phyloP scores from a whole-genome alignment of 2,797 vertebrate genomes.

The Lepus oiostolus region DNA sequence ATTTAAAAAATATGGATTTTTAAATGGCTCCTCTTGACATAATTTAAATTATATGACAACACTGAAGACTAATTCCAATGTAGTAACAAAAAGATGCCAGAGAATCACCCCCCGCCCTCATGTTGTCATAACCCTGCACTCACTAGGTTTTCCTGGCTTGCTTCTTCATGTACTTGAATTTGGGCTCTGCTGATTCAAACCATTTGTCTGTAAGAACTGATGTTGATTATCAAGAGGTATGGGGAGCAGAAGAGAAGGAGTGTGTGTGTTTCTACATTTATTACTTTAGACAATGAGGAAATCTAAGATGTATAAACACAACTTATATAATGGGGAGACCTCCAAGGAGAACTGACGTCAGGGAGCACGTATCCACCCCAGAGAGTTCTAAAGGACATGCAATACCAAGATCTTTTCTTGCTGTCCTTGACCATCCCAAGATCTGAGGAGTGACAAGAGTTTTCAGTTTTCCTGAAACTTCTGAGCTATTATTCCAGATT shows the following conservation, averaged over 20 bases:
- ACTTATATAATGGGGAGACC: neutral
- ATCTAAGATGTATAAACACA: neutral
- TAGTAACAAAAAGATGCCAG: neutral
- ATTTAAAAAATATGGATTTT: slow-evolving; percentile 24
- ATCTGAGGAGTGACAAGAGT: neutral
- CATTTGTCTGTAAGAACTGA: neutral
- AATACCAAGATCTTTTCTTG: neutral
- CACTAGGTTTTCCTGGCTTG: neutral
- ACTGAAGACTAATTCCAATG: neutral
- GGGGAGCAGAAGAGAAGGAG: neutral
- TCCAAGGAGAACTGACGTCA: neutral
- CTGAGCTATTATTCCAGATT: neutral
- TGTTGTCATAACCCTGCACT: too few relatives aligned
- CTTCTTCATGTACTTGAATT: neutral
- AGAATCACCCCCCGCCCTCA: rapidly evolving
- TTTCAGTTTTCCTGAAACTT: neutral
- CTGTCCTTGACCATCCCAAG: neutral
- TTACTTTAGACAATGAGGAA: slow-evolving; percentile 6
- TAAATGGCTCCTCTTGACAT: neutral
- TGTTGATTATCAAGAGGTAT: neutral
- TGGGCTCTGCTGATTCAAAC: neutral
- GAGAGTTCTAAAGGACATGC: neutral
- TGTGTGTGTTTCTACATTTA: neutral
- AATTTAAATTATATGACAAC: neutral
- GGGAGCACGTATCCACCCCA: neutral